These are phyloP conservation scores for Blastomussa wellsi DNA, from an alignment of 92 coral and sea anemone genomes.

Conservation along the genomic window DNA sequence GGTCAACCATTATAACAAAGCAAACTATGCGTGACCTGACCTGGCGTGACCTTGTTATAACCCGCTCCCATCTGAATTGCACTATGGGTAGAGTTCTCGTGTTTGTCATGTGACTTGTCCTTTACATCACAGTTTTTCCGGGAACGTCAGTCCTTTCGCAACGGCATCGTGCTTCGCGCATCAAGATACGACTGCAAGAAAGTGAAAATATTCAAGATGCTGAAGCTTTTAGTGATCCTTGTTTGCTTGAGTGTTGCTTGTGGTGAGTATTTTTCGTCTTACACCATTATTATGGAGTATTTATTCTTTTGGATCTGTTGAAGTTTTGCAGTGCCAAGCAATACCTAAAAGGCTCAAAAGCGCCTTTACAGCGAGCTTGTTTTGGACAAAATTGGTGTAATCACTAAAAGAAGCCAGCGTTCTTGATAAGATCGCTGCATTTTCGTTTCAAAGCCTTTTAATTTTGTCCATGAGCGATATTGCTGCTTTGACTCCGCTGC, in stretches of 20 bases:
- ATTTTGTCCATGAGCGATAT: not conserved
- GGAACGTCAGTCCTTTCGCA: constrained; percentile 1
- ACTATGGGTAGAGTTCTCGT: constrained; percentile 27
- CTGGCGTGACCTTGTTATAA: too few species aligned
- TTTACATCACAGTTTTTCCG: not conserved
- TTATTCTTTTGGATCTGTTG: not conserved
- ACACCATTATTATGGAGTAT: not conserved
- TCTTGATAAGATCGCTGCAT: not conserved
- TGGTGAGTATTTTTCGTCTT: constrained; percentile 17
- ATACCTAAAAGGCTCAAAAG: not conserved
- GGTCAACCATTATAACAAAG: too few species aligned
- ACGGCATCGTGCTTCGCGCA: not conserved
- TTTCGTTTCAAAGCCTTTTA: not conserved
- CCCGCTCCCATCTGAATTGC: constrained; percentile 3
- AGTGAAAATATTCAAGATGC: constrained; percentile 11
- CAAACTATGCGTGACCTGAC: too few species aligned
- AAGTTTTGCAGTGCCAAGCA: not conserved
- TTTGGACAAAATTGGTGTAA: not conserved
- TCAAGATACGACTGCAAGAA: not conserved
- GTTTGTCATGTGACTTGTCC: constrained; percentile 47
- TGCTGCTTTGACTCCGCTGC: not conserved
- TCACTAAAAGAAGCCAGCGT: too few species aligned
- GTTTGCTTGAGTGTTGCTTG: constrained; percentile 7
- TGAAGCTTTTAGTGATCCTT: constrained; percentile 20
- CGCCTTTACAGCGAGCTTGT: not conserved